Evolutionary conservation across 2,113 vertebrate species (phyloP), one percentile per base, ranked within the genome.

Genomic region (Microtus richardsoni): DNA sequence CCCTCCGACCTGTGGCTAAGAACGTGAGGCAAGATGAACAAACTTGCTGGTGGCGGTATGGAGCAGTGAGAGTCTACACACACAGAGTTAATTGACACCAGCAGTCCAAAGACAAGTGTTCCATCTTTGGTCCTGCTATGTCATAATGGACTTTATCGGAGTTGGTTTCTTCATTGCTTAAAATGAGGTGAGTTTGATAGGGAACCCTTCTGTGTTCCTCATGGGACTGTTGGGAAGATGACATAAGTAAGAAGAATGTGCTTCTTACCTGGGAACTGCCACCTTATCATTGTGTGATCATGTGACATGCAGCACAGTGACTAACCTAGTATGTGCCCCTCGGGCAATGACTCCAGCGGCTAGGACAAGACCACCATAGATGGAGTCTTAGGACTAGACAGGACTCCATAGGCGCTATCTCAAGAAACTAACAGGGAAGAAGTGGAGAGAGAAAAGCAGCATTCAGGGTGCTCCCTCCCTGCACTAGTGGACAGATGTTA

Each of bases 121-220:
- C 73, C 39, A 60, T 78, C 26, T 30, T 80, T 75, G 74, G 52
- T 49, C 78, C 68, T 92, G 62, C 60, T 16, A 21, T n/a, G 47
- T 78, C 22, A 60, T 52, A 60, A 33, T 89, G 73, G 74, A 87
- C 75, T 93, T 94, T 92, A 58, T 68, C 2, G 41, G 41, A 83
- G 2, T 86, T 30, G 84, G n/a, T 83, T 79, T 96, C 83, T n/a
- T 86, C 68, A 73, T 87, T 47, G 73, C 41, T 93, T 80, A 95
- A 86, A 95, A 49, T 90, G 84, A 84, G 54, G 22, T 87, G 33
- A 21, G 73, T 96, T 94, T 89, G 78, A 52, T 44, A 68, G 62
- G 93, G 75, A 80, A 21, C 68, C 16, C 12, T 30, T 87, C 24
- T 91, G 8, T 58, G 22, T 96, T 91, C 41, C 3, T 94, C 41